These are phyloP conservation scores for Toxostoma redivivum DNA, from an alignment of 2,113 vertebrate genomes.

Conservation along the genomic window DNA sequence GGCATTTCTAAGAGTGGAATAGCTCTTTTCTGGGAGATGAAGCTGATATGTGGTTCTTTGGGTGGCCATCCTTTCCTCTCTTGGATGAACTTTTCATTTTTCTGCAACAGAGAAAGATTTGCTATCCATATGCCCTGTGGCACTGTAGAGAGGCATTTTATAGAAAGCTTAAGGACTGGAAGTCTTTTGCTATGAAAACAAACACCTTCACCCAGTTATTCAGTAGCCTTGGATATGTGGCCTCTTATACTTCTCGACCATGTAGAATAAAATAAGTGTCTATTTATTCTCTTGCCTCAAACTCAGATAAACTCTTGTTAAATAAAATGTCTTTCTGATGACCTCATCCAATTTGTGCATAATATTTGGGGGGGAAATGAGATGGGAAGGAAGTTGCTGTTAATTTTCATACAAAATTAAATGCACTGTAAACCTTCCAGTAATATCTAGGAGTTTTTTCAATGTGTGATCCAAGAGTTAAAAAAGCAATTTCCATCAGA, in stretches of 20 bases:
- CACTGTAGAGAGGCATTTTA: neutral
- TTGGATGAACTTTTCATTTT: neutral
- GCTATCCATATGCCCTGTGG: neutral
- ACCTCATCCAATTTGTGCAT: neutral
- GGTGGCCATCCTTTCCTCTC: neutral
- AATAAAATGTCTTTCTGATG: neutral
- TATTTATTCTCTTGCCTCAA: slow-evolving; percentile 5
- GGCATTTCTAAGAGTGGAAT: neutral
- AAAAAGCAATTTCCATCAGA: neutral
- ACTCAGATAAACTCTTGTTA: neutral
- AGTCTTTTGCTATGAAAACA: neutral
- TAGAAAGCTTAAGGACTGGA: neutral
- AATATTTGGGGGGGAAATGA: neutral
- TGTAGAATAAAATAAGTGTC: neutral
- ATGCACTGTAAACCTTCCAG: neutral
- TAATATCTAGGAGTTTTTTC: neutral
- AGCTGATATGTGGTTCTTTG: neutral
- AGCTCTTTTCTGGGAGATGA: neutral
- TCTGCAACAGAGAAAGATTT: neutral
- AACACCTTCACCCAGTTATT: neutral
- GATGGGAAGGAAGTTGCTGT: neutral
- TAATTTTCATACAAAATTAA: slow-evolving; percentile 5
- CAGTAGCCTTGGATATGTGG: neutral
- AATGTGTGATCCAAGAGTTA: neutral
- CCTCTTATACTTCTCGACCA: neutral